A percentile compares a stretch with the other conserved stretches of the same genome.
These are phyloP conservation scores for Phania funesta DNA, from an alignment of 2,888 invertebrate species.

Conservation along the genomic window DNA sequence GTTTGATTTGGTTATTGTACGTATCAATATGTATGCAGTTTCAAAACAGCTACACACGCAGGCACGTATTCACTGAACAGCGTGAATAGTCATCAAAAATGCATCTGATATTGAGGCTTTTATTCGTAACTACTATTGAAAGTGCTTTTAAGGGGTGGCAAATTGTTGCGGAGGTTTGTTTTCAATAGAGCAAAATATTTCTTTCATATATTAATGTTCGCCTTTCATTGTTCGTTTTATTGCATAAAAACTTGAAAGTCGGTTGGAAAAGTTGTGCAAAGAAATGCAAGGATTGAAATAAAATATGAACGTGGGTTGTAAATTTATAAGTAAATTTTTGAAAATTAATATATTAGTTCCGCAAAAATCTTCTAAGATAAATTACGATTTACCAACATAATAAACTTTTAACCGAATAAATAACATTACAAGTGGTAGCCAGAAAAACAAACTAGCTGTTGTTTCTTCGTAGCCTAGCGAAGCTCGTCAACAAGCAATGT, in stretches of 20 bases:
- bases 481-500: too few relatives aligned
- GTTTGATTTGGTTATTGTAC: conserved; percentile 9
- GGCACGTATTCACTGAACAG: neutral
- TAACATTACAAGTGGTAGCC: too few relatives aligned
- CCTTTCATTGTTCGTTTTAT: neutral
- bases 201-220: neutral
- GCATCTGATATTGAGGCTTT: conserved; percentile 22
- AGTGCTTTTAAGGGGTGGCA: neutral
- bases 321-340: too few relatives aligned
- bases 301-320: too few relatives aligned
- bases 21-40: neutral
- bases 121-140: conserved; percentile 9
- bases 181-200: neutral
- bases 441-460: too few relatives aligned
- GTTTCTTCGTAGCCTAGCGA: too few relatives aligned
- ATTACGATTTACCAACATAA: too few relatives aligned
- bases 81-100: neutral
- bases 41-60: conserved; percentile 12
- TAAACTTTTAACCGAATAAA: too few relatives aligned
- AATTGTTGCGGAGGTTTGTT: neutral
- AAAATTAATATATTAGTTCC: too few relatives aligned
- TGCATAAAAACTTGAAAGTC: neutral
- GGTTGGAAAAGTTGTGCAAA: neutral
- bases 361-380: too few relatives aligned
- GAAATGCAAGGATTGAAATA: neutral